Evolutionary conservation across 1,140 invertebrate genomes (phyloP), one percentile per base, ranked within the genome.

Genomic region (Drosophila sucinea): DNA sequence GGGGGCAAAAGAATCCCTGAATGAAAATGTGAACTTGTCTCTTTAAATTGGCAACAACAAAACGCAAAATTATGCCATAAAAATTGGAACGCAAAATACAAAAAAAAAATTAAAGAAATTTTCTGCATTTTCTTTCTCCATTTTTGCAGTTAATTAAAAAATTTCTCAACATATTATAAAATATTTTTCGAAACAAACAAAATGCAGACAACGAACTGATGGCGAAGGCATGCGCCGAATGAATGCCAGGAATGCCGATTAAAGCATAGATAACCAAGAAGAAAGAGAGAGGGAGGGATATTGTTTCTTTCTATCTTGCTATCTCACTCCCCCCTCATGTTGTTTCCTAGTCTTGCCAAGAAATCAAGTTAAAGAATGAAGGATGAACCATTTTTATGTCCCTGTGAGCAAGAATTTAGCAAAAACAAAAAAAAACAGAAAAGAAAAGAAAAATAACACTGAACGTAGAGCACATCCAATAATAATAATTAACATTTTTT

Each of bases 91-190:
- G 27, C 8, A 10, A 27, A 27, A 51, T 38, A 17, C 17, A 38
- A 38, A 10, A 38, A 8, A 11, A 38, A 27, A 51, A 51, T 51
- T 27, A 27, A 51, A 23, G 3, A 47, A 27, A 27, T 51, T 51
- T 51, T 27, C 2, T 17, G 11, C 70, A 66, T 54, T 54, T 58
- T 33, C 4, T 33, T 6, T 57, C 8, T 27, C 23, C 44, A 5
- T 51, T 27, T 51, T 4, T 30, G 41, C 44, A 74, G 70, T 74
- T 74, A 74, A 74, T 74, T 74, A 73, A 73, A 73, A 73, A 74
- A 67, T 73, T 40, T 33, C 54, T 51, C 41, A 73, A 73, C 44
- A 51, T 51, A 51, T 47, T 47, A 25, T 51, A 51, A 51, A 27
- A 51, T 51, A 51, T 51, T 51, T 51, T 47, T 23, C 17, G 6